phyloP scores from a whole-genome alignment of 2,797 vertebrate genomes.

The Sphaeramia orbicularis region DNA sequence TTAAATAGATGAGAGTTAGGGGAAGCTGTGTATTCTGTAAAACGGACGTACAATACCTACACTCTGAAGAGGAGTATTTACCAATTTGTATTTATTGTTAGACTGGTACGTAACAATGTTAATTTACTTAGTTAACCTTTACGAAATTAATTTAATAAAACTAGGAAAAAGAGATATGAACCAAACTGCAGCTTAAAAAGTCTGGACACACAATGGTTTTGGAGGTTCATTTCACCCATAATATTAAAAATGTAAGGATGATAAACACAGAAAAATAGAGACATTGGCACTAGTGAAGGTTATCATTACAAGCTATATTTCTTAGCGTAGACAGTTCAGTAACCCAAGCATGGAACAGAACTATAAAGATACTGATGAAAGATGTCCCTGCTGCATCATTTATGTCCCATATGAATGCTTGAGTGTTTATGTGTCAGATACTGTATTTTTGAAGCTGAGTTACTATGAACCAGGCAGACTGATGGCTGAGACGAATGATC shows the following conservation, averaged over 20 bases:
- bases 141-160: no score
- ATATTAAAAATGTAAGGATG: not conserved
- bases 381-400: conserved; percentile 31
- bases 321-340: no score
- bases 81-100: no score
- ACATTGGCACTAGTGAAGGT: not conserved
- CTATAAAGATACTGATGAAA: conserved; percentile 41
- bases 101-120: no score
- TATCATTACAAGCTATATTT: not conserved
- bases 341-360: conserved; percentile 1
- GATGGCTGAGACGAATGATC: conserved; percentile 68
- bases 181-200: no score
- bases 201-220: no score
- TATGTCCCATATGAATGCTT: conserved; percentile 25
- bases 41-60: no score
- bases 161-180: no score
- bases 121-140: no score
- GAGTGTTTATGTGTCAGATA: conserved; percentile 41
- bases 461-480: conserved; percentile 51
- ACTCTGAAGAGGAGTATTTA: no score
- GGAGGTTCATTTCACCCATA: not conserved
- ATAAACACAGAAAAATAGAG: not conserved
- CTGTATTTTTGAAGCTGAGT: conserved; percentile 40
- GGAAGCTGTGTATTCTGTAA: no score
- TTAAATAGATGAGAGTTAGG: no score